Evolutionary conservation across 2,797 vertebrate genomes (phyloP).

Genomic region (Eptatretus atami): DNA sequence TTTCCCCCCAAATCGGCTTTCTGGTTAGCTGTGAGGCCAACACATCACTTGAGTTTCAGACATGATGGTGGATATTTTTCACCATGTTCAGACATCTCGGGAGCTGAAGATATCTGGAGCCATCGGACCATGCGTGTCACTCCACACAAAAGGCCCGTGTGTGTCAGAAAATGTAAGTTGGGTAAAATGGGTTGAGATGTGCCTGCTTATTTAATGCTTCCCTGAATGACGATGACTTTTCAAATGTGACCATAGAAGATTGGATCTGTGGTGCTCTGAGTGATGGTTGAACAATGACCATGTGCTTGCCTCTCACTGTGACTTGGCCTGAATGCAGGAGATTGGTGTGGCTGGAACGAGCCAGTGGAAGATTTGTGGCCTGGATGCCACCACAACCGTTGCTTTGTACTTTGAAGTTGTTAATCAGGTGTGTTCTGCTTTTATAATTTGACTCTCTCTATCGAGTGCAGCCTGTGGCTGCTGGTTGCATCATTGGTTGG

Average conservation of each 20-base stretch:
- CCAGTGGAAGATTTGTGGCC: conserved; percentile 73
- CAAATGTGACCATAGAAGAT: not conserved
- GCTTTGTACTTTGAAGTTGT: conserved; percentile 77
- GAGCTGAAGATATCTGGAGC: conserved; percentile 65
- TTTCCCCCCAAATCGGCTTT: not conserved
- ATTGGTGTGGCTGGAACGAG: conserved; percentile 48
- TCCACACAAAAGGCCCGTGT: conserved; percentile 43
- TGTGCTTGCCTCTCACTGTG: not conserved
- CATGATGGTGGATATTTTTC: no score
- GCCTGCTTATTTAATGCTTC: no score
- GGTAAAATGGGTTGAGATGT: not conserved
- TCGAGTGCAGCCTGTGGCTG: not conserved
- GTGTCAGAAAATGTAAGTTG: conserved; percentile 72
- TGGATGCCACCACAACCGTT: conserved; percentile 47
- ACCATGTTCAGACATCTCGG: conserved; percentile 34
- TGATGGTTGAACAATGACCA: not conserved
- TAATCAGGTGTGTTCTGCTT: conserved; percentile 38
- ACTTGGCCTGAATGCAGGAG: conserved; percentile 14
- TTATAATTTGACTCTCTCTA: conserved; percentile 1
- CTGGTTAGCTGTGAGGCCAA: no score
- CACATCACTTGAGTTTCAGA: no score
- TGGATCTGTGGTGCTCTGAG: not conserved
- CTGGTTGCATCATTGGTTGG: no score
- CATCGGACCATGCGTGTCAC: conserved; percentile 57
- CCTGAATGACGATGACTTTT: no score